Evolutionary conservation across 64 coral and sea anemone genomes (phyloP).

Genomic region (Porites australiensis): DNA sequence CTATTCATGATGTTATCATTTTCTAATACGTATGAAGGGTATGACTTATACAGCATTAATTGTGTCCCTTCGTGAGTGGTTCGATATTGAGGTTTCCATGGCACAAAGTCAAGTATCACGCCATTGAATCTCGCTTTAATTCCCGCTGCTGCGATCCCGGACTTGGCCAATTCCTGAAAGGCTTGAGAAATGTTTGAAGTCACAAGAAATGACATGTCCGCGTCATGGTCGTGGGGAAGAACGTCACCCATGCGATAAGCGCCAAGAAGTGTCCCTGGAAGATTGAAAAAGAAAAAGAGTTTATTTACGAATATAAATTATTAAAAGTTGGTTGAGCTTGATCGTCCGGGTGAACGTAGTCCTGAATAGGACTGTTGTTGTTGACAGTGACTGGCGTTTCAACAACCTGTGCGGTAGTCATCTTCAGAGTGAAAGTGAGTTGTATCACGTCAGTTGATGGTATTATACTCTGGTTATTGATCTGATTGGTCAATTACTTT

Average conservation of each 20-base stretch:
- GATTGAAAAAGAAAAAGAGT: not conserved
- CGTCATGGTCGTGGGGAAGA: slow-evolving; percentile 86
- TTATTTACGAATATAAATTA: too few species aligned
- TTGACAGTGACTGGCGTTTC: too few species aligned
- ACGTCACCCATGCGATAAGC: slow-evolving; percentile 72
- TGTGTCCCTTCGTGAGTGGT: slow-evolving; percentile 46
- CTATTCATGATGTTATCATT: slow-evolving; percentile 72
- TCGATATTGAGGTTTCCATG: slow-evolving; percentile 61
- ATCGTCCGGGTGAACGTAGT: too few species aligned
- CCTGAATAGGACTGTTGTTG: too few species aligned
- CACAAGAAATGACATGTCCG: slow-evolving; percentile 79
- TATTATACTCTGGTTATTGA: too few species aligned
- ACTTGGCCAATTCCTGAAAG: slow-evolving; percentile 29
- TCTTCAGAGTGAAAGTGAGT: too few species aligned
- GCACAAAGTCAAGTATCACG: slow-evolving; percentile 71
- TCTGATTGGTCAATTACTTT: too few species aligned
- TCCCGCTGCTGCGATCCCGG: slow-evolving; percentile 62
- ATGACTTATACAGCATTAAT: slow-evolving; percentile 71
- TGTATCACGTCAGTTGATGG: too few species aligned
- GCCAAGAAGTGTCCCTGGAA: slow-evolving; percentile 81
- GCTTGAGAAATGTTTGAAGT: slow-evolving; percentile 5
- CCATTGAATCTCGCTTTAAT: slow-evolving; percentile 47
- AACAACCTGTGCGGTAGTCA: too few species aligned
- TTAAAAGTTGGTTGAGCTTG: too few species aligned
- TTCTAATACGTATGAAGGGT: slow-evolving; percentile 48